Base-by-base conservation (phyloP, 1,140 invertebrate species). In the Micrasema minimum region DNA sequence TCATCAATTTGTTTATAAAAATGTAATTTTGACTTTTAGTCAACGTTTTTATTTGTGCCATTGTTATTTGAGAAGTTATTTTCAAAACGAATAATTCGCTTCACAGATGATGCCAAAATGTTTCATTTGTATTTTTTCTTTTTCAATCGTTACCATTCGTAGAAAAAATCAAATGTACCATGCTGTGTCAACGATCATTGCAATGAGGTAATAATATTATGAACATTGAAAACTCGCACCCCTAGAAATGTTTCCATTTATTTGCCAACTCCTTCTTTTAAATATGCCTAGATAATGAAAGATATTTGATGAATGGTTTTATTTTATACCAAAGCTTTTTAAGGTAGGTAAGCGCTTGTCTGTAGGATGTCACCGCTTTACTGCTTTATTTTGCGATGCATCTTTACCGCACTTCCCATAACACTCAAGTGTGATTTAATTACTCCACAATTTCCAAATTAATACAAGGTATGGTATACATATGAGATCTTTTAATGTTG, bases 131-230 rank as follows among this genome's bases (percentile, higher is more conserved):
- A n/a, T 53, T 53, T 69, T 75, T 71, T 72, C 67, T 76, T 69
- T 75, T 73, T 68, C 71, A 73, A 69, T 66, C 71, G 41, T 70
- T 69, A 69, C 68, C 72, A 65, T 73, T 61, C 67, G 48, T 73
- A 90, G 89, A 89, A 90, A 90, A 87, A 89, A 92, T 87, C 90
- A 91, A 90, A 95, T 95, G 92, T 95, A 94, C 88, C 92, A 94
- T 87, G 93, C 93, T 79, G 93, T 95, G 79, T 94, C 93, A 72
- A 93, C 93, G 80, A 92, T 95, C 82, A 93, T 95, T 83, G 90
- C 92, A 76, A 92, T 94, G 91, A 95, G 93, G 93, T 95, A 94
- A 91, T 76, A 67, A 14, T 18, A 45, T 46, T 46, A 41, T 59
- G 37, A 38, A 59, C 14, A 41, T 57, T 37, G 37, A 71, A 69